Evolutionary conservation across 2,888 invertebrate genomes (phyloP), one percentile per base, ranked within the genome.

Genomic region (Alsophila aescularia): DNA sequence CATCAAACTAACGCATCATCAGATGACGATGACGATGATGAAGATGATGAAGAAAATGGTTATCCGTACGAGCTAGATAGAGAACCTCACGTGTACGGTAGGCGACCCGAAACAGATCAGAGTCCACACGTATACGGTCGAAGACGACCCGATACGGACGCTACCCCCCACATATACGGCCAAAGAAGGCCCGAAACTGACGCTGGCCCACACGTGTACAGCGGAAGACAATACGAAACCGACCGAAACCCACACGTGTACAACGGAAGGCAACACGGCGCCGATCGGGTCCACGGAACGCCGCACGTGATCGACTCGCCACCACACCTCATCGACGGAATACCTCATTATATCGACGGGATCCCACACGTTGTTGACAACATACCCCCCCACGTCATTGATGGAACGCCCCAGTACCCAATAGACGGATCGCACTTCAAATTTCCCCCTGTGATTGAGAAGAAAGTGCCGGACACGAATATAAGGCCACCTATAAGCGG

Each of bases 401-500:
- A 51, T 24, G 47, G 56, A 16, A 44, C 41, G 2, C 52, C 52
- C 2, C 49, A 43, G 8, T 35, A 32, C 13, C 49, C 52, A 13
- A 14, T 36, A 8, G 60, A 52, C 45, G 52, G 52, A n/a, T 34
- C 18, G n/a, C 53, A 47, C 12, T 56, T 57, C 18, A 62, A 59
- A 15, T 60, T 59, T 16, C 62, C 59, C 16, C 45, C 55, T 7
- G 4, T 56, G 4, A 14, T 51, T n/a, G 51, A 36, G 41, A 52
- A 51, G 55, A 50, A 61, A 53, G 60, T 53, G 0, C 40, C 54
- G 2, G 58, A 60, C 16, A 50, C 56, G 8, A 67, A 67, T 27
- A 51, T 62, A 31, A 45, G 60, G 24, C 66, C 66, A 5, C 58
- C 72, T 14, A 75, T 79, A 34, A 82, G 85, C 44, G 80, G 84